phyloP scores from a whole-genome alignment of 37 sponge, comb jelly and placozoan species.

The Oopsacas minuta region DNA sequence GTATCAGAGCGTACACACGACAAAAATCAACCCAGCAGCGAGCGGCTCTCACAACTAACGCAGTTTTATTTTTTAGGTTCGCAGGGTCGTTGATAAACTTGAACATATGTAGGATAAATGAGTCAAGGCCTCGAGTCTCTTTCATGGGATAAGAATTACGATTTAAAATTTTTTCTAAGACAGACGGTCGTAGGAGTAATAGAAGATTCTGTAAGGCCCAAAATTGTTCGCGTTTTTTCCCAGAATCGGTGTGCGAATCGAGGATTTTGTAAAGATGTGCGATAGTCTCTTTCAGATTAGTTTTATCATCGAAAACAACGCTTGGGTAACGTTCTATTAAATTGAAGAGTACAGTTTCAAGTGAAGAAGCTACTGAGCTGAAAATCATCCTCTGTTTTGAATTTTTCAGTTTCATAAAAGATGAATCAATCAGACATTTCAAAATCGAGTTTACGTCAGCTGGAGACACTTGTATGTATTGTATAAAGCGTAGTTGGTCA shows the following conservation, averaged over 20 bases:
- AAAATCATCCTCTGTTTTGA: background rate
- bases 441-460: background rate
- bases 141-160: background rate
- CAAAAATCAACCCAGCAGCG: background rate
- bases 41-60: background rate
- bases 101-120: background rate
- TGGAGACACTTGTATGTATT: slow-evolving; percentile 7
- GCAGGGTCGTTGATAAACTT: background rate
- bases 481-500: background rate
- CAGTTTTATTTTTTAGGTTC: background rate
- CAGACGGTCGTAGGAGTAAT: background rate
- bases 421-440: background rate
- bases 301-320: background rate
- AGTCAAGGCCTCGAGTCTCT: background rate
- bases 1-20: background rate
- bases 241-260: background rate
- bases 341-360: slow-evolving; percentile 7
- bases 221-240: background rate
- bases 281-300: background rate
- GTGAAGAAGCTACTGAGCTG: background rate
- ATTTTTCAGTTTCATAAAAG: background rate
- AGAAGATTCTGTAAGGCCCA: background rate
- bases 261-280: background rate
- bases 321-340: background rate
- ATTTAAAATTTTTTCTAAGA: background rate